These are phyloP conservation scores for Australoheros facetus DNA, from an alignment of 2,797 vertebrate genomes.

Conservation along the genomic window DNA sequence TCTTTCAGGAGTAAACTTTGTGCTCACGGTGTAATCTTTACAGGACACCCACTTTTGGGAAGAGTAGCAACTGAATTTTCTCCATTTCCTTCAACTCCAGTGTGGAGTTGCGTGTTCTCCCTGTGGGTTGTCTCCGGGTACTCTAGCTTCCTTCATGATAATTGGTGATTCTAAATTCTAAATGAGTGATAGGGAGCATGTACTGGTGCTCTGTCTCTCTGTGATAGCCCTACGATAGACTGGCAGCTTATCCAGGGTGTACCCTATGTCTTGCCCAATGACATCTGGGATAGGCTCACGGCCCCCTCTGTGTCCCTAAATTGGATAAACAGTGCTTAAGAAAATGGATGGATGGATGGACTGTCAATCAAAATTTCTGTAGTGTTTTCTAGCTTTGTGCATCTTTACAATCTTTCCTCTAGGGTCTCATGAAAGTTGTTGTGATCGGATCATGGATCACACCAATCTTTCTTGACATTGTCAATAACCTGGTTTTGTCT, in stretches of 20 bases:
- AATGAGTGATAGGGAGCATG: not conserved
- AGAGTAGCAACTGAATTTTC: not conserved
- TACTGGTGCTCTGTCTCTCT: too few relatives aligned
- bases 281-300: accelerated
- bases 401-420: not conserved
- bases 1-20: too few relatives aligned
- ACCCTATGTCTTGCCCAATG: not conserved
- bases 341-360: not conserved
- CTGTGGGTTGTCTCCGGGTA: not conserved
- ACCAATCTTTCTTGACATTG: not conserved
- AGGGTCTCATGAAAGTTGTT: too few relatives aligned
- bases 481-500: not conserved
- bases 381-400: not conserved
- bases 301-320: too few relatives aligned
- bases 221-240: too few relatives aligned
- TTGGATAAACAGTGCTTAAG: not conserved
- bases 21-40: not conserved
- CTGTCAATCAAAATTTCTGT: not conserved
- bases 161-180: not conserved
- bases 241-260: not conserved
- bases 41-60: not conserved
- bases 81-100: not conserved
- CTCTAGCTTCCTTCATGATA: not conserved
- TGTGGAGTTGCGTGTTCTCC: not conserved
- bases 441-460: too few relatives aligned